Percentiles rank a stretch among this genome's conserved stretches.
Conservation (phyloP, 1,140 invertebrate genomes). For the Teleogryllus occipitalis region DNA sequence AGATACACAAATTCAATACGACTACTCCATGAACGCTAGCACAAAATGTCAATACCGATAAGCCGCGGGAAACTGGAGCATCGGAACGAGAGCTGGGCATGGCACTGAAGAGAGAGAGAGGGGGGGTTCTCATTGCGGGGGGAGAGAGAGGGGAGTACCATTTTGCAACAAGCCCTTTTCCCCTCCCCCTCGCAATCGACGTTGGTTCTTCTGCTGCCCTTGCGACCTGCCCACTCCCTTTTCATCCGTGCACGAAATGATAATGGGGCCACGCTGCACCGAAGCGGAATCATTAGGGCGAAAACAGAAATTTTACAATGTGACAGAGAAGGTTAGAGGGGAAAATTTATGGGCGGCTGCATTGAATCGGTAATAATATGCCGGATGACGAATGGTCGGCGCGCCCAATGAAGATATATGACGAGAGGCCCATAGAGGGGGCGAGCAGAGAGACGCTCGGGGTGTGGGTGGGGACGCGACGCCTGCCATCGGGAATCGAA, state of each 20-base stretch:
- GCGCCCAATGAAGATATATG: not conserved
- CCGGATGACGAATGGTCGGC: not conserved
- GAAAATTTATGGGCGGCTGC: not conserved
- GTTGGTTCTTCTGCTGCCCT: not conserved
- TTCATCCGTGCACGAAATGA: not conserved
- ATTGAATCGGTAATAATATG: conserved; percentile 1
- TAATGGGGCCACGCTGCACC: not conserved
- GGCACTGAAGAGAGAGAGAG: too few species aligned
- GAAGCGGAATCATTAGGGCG: not conserved
- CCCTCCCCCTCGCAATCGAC: not conserved
- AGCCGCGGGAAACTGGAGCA: not conserved
- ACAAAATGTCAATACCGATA: not conserved
- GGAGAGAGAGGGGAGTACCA: too few species aligned
- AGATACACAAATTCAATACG: not conserved
- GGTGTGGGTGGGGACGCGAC: too few species aligned
- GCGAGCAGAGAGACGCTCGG: not conserved
- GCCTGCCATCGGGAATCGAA: not conserved
- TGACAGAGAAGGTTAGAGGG: not conserved
- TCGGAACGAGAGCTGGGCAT: too few species aligned
- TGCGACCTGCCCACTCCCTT: not conserved
- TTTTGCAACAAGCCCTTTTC: too few species aligned
- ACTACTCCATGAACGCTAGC: too few species aligned
- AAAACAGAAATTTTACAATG: conserved; percentile 6
- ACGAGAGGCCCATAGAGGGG: not conserved
- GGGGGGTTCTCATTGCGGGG: too few species aligned